A percentile compares a stretch with the other conserved stretches of the same genome.
phyloP scores from a whole-genome alignment of 1,140 invertebrate species.

The Acromyrmex charruanus region DNA sequence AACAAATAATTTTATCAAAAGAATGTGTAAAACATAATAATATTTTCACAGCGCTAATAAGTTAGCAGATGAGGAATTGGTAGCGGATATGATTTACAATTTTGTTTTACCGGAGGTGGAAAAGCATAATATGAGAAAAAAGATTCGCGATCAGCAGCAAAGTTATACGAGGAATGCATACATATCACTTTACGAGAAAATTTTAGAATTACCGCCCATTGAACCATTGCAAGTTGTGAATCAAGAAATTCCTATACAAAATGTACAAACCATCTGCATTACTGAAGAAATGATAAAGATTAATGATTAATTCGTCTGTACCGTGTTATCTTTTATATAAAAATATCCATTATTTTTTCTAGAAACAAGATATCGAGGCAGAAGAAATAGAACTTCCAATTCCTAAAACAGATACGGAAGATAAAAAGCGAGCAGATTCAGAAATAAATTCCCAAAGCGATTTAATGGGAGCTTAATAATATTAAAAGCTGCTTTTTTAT shows the following conservation, averaged over 20 bases:
- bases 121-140: slow-evolving; percentile 81
- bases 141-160: slow-evolving; percentile 76
- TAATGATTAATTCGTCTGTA: background rate
- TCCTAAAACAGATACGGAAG: background rate
- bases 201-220: slow-evolving; percentile 58
- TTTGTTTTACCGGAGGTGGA: slow-evolving; percentile 89
- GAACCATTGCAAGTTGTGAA: background rate
- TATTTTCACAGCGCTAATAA: slow-evolving; percentile 76
- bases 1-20: background rate
- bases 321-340: background rate
- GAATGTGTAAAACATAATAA: slow-evolving; percentile 31
- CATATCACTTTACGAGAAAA: slow-evolving; percentile 70
- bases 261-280: background rate
- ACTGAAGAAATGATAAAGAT: slow-evolving; percentile 3
- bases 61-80: slow-evolving; percentile 88
- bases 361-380: slow-evolving; percentile 30
- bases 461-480: background rate
- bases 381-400: slow-evolving; percentile 1
- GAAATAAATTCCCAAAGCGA: background rate
- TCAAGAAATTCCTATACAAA: background rate
- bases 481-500: background rate
- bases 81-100: slow-evolving; percentile 88
- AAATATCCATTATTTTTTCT: slow-evolving; percentile 44
- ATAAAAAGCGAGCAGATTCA: background rate
- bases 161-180: slow-evolving; percentile 71